Evolutionary conservation across 2,888 invertebrate species (phyloP), one percentile per base, ranked within the genome.

Genomic region (Crossocerus cetratus): DNA sequence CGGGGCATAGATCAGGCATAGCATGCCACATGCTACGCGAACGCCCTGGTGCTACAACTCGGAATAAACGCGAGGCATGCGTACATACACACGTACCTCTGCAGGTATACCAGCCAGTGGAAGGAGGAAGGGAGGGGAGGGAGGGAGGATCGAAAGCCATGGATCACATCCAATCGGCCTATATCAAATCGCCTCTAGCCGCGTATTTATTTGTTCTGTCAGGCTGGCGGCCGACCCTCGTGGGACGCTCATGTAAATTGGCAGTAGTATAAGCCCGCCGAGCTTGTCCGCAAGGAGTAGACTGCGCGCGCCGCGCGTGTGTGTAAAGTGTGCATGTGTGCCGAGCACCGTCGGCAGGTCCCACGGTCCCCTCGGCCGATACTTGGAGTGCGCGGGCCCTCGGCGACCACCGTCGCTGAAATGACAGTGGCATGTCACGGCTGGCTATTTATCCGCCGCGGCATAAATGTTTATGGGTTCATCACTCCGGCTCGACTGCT

Each of bases 191-290:
- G 78, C 69, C 73, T 42, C 78, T 67, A 60, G 58, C 68, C 77
- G 75, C 71, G 68, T 70, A 72, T 77, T 77, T 77, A 72, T 74
- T 71, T 77, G 64, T 77, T 68, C 72, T 67, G 69, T 63, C 72
- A 57, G 56, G 67, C 70, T 56, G 53, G 62, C 32, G 63, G 43
- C 59, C 54, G 54, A 67, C 57, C 65, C 71, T 68, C 79, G 75
- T 77, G 81, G 77, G 77, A 78, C 74, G 73, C 45, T 69, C 78
- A 74, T 76, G 79, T 79, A 76, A 79, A 77, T 81, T 74, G 76
- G 72, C 77, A 75, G 70, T 71, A 74, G 72, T 58, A 65, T 66
- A 65, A 16, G 60, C 59, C 62, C 43, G 61, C 62, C 65, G 58
- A 69, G 68, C 57, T 56, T 21, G 16, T 59, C 67, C 65, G 43